These are phyloP conservation scores for Galendromus occidentalis DNA, from an alignment of 1,140 invertebrate genomes.

Conservation along the genomic window DNA sequence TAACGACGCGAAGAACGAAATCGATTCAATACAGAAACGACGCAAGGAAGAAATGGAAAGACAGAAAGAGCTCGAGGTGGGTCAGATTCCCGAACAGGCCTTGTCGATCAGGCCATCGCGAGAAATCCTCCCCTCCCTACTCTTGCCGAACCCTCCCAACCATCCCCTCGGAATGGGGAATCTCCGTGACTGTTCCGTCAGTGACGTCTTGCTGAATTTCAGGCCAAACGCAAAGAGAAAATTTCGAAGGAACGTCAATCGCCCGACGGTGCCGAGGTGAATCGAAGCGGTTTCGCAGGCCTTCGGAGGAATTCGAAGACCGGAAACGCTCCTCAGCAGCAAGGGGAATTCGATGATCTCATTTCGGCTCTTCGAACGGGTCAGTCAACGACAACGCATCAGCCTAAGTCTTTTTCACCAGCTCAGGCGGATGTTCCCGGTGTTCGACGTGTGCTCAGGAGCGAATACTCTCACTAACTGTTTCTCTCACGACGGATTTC, in stretches of 20 bases:
- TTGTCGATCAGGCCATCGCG: no score
- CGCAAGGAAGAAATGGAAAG: conserved; percentile 87
- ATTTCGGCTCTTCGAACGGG: conserved; percentile 80
- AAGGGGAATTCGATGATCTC: conserved; percentile 78
- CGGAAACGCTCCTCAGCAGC: conserved; percentile 11
- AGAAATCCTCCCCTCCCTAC: no score
- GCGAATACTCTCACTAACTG: background rate
- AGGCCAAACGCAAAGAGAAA: conserved; percentile 14
- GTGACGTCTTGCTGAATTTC: background rate
- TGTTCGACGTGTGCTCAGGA: background rate
- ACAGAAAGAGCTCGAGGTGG: conserved; percentile 25
- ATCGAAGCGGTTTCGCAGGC: background rate
- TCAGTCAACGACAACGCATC: background rate
- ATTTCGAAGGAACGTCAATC: conserved; percentile 15
- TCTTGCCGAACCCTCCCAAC: no score
- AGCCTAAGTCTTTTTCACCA: background rate
- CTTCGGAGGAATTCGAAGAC: conserved; percentile 11
- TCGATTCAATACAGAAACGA: conserved; percentile 58
- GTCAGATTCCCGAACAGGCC: no score
- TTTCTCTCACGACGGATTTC: no score
- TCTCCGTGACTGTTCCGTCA: no score
- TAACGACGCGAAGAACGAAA: conserved; percentile 65
- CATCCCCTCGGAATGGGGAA: no score
- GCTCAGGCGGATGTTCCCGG: background rate
- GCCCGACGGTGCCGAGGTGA: conserved; percentile 14